Conservation (phyloP, 2,797 vertebrate genomes). For the Pogoniulus pusillus region DNA sequence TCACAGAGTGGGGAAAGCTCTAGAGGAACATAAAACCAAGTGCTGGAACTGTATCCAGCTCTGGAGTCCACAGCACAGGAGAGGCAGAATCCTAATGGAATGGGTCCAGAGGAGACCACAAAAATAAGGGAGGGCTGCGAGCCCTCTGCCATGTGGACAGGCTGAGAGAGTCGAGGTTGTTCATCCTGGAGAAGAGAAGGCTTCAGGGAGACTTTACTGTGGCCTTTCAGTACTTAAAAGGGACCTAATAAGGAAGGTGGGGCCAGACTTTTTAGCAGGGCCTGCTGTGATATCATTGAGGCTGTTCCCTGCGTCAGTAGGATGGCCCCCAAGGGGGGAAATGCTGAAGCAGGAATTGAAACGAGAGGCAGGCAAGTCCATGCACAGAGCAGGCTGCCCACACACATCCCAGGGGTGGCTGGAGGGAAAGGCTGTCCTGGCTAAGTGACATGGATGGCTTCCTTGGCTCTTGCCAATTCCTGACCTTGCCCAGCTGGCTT, state of each 20-base stretch:
- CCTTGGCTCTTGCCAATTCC: background rate
- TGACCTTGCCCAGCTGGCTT: background rate
- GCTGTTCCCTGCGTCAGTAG: background rate
- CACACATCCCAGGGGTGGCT: fast-evolving
- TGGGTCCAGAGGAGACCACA: too few relatives aligned
- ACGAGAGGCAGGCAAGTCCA: background rate
- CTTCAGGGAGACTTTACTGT: too few relatives aligned
- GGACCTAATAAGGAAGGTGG: too few relatives aligned
- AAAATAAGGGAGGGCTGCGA: too few relatives aligned
- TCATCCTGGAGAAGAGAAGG: too few relatives aligned
- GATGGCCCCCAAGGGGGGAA: background rate
- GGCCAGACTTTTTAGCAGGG: too few relatives aligned
- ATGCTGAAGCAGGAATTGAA: conserved; percentile 1
- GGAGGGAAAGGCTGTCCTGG: background rate
- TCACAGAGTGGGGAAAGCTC: background rate
- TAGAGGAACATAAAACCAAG: background rate
- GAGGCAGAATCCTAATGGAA: too few relatives aligned
- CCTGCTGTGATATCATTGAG: background rate
- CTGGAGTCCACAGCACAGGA: too few relatives aligned
- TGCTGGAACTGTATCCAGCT: too few relatives aligned
- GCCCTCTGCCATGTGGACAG: too few relatives aligned
- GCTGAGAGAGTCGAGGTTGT: too few relatives aligned
- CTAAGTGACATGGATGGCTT: fast-evolving
- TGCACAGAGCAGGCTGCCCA: fast-evolving
- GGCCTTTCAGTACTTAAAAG: too few relatives aligned